These are phyloP conservation scores for Chromobotia macracanthus DNA, from an alignment of 2,797 vertebrate species.

Conservation along the genomic window DNA sequence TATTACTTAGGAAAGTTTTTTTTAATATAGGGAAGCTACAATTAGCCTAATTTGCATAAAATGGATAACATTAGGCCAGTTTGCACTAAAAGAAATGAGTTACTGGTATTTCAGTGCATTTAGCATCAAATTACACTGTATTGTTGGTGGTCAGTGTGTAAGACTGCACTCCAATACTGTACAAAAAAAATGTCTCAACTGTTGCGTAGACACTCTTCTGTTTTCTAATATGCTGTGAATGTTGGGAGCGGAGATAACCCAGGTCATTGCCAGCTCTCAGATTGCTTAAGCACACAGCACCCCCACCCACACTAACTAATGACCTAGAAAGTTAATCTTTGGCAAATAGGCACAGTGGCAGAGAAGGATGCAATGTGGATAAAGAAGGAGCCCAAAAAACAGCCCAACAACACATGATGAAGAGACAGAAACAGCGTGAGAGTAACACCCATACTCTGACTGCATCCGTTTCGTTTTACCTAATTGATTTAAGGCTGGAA, in stretches of 20 bases:
- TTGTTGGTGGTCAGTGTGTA: not conserved
- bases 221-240: constrained; percentile 31
- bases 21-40: too few relatives aligned
- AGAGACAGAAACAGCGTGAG: not conserved
- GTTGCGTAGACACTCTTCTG: too few relatives aligned
- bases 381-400: not conserved
- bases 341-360: constrained; percentile 37
- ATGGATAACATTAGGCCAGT: too few relatives aligned
- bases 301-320: constrained; percentile 63
- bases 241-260: constrained; percentile 26
- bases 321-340: constrained; percentile 81
- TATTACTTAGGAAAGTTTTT: not conserved
- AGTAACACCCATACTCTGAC: not conserved
- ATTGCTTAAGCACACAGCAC: constrained; percentile 65
- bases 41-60: not conserved
- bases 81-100: not conserved
- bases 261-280: constrained; percentile 47
- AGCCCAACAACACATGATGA: not conserved
- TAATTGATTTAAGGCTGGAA: constrained; percentile 44
- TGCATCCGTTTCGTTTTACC: constrained; percentile 27
- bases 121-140: not conserved
- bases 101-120: not conserved
- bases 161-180: not conserved
- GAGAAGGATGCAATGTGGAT: constrained; percentile 21
- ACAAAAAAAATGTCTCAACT: too few relatives aligned